These are phyloP conservation scores for Henicopernis longicauda DNA, from an alignment of 2,113 vertebrate genomes.

Conservation along the genomic window DNA sequence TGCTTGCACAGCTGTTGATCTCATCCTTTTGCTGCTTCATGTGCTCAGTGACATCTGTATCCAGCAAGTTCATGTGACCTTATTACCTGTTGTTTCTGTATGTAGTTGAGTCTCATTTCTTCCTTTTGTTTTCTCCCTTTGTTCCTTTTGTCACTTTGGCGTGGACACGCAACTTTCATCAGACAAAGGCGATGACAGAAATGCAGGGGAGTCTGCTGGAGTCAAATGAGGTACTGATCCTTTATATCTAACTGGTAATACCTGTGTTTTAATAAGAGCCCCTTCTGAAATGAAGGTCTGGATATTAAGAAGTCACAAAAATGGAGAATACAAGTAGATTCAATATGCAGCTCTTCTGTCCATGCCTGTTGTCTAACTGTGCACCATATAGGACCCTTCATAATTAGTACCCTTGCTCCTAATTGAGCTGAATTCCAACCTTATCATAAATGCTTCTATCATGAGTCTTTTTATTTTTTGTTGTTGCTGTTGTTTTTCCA, in stretches of 20 bases:
- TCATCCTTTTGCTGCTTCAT: not conserved
- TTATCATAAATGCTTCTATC: not conserved
- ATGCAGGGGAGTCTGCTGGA: constrained; percentile 68
- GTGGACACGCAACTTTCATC: constrained; percentile 48
- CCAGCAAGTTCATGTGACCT: not conserved
- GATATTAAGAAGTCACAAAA: not conserved
- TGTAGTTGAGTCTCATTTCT: constrained; percentile 50
- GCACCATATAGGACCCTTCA: not conserved
- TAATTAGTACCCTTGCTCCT: not conserved
- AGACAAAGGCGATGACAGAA: constrained; percentile 70
- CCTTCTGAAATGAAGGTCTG: not conserved
- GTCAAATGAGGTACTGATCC: constrained; percentile 50
- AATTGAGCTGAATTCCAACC: not conserved
- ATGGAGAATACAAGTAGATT: not conserved
- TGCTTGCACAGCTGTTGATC: not conserved
- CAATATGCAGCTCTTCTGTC: constrained; percentile 1
- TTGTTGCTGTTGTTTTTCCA: not conserved
- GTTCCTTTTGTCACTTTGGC: constrained; percentile 51
- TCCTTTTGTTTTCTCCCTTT: constrained; percentile 60
- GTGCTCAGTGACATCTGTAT: not conserved
- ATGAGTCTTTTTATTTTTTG: not conserved
- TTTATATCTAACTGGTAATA: constrained; percentile 6
- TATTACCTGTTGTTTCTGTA: constrained; percentile 12
- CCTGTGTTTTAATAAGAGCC: not conserved
- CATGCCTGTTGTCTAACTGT: constrained; percentile 14